Evolutionary conservation across 1,140 invertebrate genomes (phyloP).

Genomic region (Leucophenga varia): DNA sequence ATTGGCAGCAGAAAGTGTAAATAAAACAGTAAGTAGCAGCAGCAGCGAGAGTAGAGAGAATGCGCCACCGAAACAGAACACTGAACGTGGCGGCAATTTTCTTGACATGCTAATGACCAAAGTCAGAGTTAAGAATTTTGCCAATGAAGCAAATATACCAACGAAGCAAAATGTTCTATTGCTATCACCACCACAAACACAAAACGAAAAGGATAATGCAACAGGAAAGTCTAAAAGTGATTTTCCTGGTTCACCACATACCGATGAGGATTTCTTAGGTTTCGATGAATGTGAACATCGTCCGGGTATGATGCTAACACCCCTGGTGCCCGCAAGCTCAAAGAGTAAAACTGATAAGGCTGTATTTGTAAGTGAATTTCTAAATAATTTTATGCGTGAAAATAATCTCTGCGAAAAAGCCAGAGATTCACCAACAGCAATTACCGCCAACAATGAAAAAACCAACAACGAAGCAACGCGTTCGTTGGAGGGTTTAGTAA

Average conservation of each 20-base stretch:
- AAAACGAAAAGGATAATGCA: too few species aligned
- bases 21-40: not conserved
- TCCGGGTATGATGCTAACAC: constrained; percentile 49
- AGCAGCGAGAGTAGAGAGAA: constrained; percentile 21
- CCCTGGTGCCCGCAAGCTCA: constrained; percentile 36
- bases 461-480: constrained; percentile 24
- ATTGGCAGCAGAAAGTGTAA: not conserved
- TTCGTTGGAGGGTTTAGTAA: constrained; percentile 42
- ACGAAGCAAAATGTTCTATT: too few species aligned
- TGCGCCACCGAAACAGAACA: constrained; percentile 21
- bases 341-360: constrained; percentile 27
- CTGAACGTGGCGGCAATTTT: constrained; percentile 32
- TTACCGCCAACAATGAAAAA: constrained; percentile 17
- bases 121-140: constrained; percentile 37
- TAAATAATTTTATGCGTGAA: constrained; percentile 43
- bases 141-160: constrained; percentile 29
- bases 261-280: constrained; percentile 48
- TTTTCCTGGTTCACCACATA: too few species aligned
- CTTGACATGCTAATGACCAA: constrained; percentile 49
- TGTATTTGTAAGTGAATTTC: constrained; percentile 41
- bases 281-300: constrained; percentile 44
- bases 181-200: too few species aligned
- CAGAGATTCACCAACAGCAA: too few species aligned
- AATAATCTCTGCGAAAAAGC: constrained; percentile 26
- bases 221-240: too few species aligned